Conservation (phyloP, 2,888 invertebrate species). For the Timema cristinae region DNA sequence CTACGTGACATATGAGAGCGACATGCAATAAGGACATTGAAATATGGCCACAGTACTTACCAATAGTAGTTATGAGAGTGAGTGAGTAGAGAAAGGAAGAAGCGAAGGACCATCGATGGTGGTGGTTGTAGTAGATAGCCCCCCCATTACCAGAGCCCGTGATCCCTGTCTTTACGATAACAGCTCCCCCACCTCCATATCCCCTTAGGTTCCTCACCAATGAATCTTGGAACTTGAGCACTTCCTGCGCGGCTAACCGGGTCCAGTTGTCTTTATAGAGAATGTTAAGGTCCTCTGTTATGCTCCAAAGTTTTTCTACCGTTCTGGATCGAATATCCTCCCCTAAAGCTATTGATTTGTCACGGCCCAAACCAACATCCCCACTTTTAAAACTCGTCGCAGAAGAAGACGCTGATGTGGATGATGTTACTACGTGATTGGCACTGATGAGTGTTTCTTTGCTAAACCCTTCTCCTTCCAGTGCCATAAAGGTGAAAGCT, state of each 20-base stretch:
- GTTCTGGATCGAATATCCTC: slow-evolving; percentile 64
- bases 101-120: slow-evolving; percentile 83
- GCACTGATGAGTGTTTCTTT: slow-evolving; percentile 11
- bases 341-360: slow-evolving; percentile 39
- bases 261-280: slow-evolving; percentile 92
- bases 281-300: slow-evolving; percentile 83
- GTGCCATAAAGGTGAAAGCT: slow-evolving; percentile 82
- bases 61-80: slow-evolving; percentile 91
- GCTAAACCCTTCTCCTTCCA: slow-evolving; percentile 59
- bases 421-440: slow-evolving; percentile 15
- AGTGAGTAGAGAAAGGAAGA: slow-evolving; percentile 89
- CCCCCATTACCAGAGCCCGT: slow-evolving; percentile 45
- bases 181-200: slow-evolving; percentile 35
- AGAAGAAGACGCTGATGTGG: slow-evolving; percentile 31
- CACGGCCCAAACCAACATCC: neutral
- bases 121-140: slow-evolving; percentile 43
- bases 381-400: slow-evolving; percentile 39
- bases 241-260: slow-evolving; percentile 77
- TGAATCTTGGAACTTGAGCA: slow-evolving; percentile 74
- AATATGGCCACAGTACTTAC: slow-evolving; percentile 55
- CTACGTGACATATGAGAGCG: too few species aligned
- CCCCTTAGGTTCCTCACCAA: slow-evolving; percentile 42
- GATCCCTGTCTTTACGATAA: slow-evolving; percentile 24
- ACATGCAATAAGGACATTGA: too few species aligned
- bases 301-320: slow-evolving; percentile 78